phyloP scores from a whole-genome alignment of 2,888 invertebrate genomes.

The Rotaria sp. region DNA sequence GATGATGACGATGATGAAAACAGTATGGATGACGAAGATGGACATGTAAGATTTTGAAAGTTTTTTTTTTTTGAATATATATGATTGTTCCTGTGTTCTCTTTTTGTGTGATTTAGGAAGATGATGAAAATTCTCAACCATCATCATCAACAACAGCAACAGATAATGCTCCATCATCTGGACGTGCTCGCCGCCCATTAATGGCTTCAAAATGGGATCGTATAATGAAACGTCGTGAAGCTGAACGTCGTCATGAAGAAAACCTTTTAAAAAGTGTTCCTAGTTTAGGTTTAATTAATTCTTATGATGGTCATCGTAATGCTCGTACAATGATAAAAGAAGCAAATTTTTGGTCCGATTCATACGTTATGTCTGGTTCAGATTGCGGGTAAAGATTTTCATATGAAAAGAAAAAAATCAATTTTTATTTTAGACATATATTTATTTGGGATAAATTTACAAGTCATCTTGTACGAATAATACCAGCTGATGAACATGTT shows the following conservation, averaged over 20 bases:
- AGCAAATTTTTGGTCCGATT: slow-evolving; percentile 74
- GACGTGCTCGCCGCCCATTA: neutral
- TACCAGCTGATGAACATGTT: slow-evolving; percentile 71
- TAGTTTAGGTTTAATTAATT: slow-evolving; percentile 31
- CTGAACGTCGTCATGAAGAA: slow-evolving; percentile 13
- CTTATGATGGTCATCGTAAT: slow-evolving; percentile 85
- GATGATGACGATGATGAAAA: neutral
- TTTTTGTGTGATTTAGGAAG: neutral
- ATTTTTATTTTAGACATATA: slow-evolving; percentile 59
- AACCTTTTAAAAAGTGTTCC: neutral
- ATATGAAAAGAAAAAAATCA: too few relatives aligned
- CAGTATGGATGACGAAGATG: neutral
- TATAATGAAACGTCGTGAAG: slow-evolving; percentile 21
- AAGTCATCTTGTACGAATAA: slow-evolving; percentile 66
- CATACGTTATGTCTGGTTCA: slow-evolving; percentile 75
- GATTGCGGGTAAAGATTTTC: slow-evolving; percentile 62
- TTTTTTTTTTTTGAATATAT: neutral
- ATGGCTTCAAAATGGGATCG: slow-evolving; percentile 13
- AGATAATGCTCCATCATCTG: neutral
- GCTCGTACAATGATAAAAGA: slow-evolving; percentile 89
- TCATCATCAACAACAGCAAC: neutral
- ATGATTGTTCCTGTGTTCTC: neutral
- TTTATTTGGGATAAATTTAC: slow-evolving; percentile 72
- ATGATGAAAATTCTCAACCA: neutral
- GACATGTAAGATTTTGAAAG: neutral